A percentile compares a stretch with the other conserved stretches of the same genome.
These are phyloP conservation scores for Onychomys arenicola DNA, from an alignment of 2,797 vertebrate genomes.

Conservation along the genomic window DNA sequence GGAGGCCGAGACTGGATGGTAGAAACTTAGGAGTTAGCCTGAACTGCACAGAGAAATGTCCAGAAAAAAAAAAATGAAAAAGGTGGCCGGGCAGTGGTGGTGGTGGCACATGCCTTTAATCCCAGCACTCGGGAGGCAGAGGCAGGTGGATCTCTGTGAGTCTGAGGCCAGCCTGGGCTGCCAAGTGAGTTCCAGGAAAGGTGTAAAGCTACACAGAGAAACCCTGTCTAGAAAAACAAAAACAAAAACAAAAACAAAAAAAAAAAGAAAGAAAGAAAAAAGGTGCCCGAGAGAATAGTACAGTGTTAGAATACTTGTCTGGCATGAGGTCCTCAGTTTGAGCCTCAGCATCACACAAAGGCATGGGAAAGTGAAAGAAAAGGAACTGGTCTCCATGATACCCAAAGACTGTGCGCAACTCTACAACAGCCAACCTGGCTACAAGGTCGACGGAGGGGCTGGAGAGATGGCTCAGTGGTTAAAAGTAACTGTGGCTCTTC, in stretches of 20 bases:
- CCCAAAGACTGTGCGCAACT: background rate
- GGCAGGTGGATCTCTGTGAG: no score
- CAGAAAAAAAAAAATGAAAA: background rate
- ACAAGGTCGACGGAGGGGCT: background rate
- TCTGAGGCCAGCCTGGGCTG: no score
- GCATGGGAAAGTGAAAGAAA: background rate
- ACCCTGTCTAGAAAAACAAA: background rate
- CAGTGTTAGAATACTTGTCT: background rate
- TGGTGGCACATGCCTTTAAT: no score
- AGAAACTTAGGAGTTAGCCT: background rate
- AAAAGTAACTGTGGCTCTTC: background rate
- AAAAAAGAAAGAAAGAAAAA: no score
- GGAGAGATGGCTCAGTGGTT: background rate
- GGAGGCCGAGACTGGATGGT: background rate
- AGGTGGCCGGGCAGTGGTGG: no score
- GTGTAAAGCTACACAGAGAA: background rate
- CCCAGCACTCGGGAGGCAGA: no score
- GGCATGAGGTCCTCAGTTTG: background rate
- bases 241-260: no score
- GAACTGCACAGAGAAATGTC: background rate
- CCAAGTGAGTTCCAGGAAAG: no score
- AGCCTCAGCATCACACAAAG: no score
- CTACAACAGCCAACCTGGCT: background rate
- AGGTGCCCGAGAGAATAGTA: rapidly evolving
- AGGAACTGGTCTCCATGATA: background rate